Conservation (phyloP, 2,797 vertebrate genomes). For the Hydrolagus colliei region DNA sequence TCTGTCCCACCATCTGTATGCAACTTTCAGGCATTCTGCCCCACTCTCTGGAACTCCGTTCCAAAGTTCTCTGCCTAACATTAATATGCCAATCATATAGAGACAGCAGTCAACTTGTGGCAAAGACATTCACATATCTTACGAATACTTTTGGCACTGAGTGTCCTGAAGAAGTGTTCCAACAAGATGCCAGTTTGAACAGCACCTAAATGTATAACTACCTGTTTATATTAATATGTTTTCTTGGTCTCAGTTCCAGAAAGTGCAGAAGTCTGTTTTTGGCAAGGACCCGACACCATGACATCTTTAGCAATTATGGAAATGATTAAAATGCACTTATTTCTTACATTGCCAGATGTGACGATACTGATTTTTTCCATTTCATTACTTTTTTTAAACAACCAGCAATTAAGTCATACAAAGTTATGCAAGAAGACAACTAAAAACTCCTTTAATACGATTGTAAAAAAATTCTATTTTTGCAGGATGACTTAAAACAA, state of each 20-base stretch:
- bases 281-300: background rate
- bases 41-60: too few species aligned
- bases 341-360: background rate
- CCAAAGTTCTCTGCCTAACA: too few species aligned
- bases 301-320: background rate
- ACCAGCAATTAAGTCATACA: background rate
- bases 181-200: background rate
- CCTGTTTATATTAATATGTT: background rate
- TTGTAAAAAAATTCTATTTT: background rate
- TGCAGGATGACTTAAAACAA: background rate
- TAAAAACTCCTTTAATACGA: background rate
- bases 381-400: background rate
- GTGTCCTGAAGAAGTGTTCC: background rate
- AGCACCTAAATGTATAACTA: conserved; percentile 12
- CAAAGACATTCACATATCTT: background rate
- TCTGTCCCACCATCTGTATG: too few species aligned
- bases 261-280: background rate
- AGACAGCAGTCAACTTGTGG: background rate
- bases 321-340: background rate
- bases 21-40: too few species aligned
- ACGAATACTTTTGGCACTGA: background rate
- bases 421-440: background rate
- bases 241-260: background rate
- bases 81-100: background rate
- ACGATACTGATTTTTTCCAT: background rate